These are phyloP conservation scores for Eumerus sabulonum DNA, from an alignment of 2,888 invertebrate species.

Conservation along the genomic window DNA sequence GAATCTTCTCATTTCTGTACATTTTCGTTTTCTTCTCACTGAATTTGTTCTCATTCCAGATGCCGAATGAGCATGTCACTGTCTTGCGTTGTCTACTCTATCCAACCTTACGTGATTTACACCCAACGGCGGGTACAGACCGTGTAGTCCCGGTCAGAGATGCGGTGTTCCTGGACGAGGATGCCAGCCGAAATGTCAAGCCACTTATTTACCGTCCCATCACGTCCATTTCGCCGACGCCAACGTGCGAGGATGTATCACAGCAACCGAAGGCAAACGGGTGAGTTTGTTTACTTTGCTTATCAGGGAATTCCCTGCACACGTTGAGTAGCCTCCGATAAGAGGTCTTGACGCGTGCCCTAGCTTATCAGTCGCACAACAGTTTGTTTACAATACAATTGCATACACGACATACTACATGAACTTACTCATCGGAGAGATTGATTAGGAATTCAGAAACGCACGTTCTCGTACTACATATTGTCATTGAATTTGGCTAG, in stretches of 20 bases:
- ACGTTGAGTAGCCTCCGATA: slow-evolving; percentile 26
- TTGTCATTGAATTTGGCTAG: no score
- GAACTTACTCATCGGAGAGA: slow-evolving; percentile 19
- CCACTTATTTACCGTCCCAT: slow-evolving; percentile 76
- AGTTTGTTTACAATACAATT: slow-evolving; percentile 22
- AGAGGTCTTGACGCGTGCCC: slow-evolving; percentile 25
- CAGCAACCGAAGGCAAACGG: slow-evolving; percentile 24
- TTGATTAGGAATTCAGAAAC: slow-evolving; percentile 35
- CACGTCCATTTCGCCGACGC: slow-evolving; percentile 49
- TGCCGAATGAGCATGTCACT: slow-evolving; percentile 73
- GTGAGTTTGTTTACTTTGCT: slow-evolving; percentile 45
- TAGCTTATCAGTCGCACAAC: slow-evolving; percentile 42
- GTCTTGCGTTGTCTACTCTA: slow-evolving; percentile 75
- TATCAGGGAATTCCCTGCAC: slow-evolving; percentile 25
- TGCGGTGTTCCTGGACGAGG: slow-evolving; percentile 75
- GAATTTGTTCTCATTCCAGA: slow-evolving; percentile 71
- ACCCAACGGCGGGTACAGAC: slow-evolving; percentile 72
- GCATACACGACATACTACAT: no score
- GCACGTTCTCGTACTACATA: not conserved
- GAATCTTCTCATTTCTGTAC: slow-evolving; percentile 7
- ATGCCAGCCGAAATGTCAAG: slow-evolving; percentile 72
- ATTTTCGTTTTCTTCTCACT: not conserved
- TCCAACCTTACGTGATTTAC: slow-evolving; percentile 76
- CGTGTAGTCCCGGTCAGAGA: slow-evolving; percentile 75
- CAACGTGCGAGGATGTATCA: slow-evolving; percentile 26